phyloP scores from a whole-genome alignment of 2,797 vertebrate genomes.

The Leptatherina wallacei region DNA sequence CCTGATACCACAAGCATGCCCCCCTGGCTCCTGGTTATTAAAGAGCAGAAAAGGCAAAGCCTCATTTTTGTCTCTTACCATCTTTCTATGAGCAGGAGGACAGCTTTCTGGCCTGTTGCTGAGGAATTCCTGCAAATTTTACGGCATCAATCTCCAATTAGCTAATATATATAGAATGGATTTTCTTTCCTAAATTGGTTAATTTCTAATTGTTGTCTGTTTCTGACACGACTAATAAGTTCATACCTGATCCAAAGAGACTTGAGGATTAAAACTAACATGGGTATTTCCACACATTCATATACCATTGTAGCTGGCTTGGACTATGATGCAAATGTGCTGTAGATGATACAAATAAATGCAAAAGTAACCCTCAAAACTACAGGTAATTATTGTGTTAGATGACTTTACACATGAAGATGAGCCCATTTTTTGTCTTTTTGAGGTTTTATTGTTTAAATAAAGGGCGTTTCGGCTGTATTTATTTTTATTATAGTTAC shows the following conservation, averaged over 20 bases:
- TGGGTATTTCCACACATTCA: not conserved
- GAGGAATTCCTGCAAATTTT: conserved; percentile 16
- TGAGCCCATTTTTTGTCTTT: not conserved
- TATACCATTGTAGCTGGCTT: too few species aligned
- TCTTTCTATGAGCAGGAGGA: conserved; percentile 14
- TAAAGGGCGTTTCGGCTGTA: not conserved
- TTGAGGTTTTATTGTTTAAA: not conserved
- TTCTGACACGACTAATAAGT: not conserved
- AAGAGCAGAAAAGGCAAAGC: conserved; percentile 15
- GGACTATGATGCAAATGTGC: too few species aligned
- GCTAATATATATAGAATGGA: not conserved
- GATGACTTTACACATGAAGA: not conserved
- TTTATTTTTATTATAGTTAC: too few species aligned
- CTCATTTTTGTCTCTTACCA: conserved; percentile 15
- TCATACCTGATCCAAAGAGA: not conserved
- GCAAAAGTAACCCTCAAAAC: too few species aligned
- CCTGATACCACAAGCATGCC: conserved; percentile 17
- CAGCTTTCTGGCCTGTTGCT: conserved; percentile 13
- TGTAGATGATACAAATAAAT: too few species aligned
- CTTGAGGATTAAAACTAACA: not conserved
- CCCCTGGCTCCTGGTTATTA: conserved; percentile 20
- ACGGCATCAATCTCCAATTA: not conserved
- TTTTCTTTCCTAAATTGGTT: not conserved
- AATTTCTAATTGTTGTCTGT: not conserved
- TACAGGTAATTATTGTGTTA: not conserved